Percentiles rank a stretch among this genome's conserved stretches.
Conservation (phyloP, 2,888 invertebrate genomes). For the Toxonevra muliebris region DNA sequence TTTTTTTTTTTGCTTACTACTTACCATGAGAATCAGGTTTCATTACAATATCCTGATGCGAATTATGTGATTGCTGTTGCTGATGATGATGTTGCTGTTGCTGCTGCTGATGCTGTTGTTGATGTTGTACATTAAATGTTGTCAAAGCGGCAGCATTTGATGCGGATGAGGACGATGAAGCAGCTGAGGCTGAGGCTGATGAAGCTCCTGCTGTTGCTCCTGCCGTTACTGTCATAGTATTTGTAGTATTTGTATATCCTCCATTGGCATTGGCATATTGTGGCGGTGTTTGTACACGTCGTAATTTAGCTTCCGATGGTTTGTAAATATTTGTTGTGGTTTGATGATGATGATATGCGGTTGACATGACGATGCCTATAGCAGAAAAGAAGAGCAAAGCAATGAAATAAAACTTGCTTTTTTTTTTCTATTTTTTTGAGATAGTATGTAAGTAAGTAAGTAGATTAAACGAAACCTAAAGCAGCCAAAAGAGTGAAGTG, state of each 20-base stretch:
- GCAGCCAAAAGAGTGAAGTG: slow-evolving; percentile 5
- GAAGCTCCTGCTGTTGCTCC: slow-evolving; percentile 3
- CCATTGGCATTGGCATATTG: slow-evolving; percentile 39
- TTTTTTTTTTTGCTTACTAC: slow-evolving; percentile 31
- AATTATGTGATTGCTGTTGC: slow-evolving; percentile 44
- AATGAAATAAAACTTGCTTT: slow-evolving; percentile 1
- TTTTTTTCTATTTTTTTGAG: too few species aligned
- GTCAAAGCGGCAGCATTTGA: slow-evolving; percentile 36
- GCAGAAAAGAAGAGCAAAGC: not conserved
- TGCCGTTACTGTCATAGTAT: slow-evolving; percentile 21
- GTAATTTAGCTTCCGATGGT: slow-evolving; percentile 62
- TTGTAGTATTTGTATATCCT: slow-evolving; percentile 13
- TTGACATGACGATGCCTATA: slow-evolving; percentile 48
- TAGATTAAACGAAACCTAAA: slow-evolving; percentile 36
- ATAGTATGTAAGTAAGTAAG: slow-evolving; percentile 31
- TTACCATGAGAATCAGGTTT: slow-evolving; percentile 60
- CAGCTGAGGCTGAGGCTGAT: slow-evolving; percentile 19
- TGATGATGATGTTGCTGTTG: slow-evolving; percentile 44
- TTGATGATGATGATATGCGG: slow-evolving; percentile 49
- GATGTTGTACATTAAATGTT: slow-evolving; percentile 38
- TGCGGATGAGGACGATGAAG: slow-evolving; percentile 29
- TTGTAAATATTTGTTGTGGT: slow-evolving; percentile 57
- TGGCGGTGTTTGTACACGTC: slow-evolving; percentile 58
- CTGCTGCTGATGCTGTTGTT: slow-evolving; percentile 38
- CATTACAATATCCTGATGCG: slow-evolving; percentile 47